phyloP scores from a whole-genome alignment of 2,888 invertebrate species.

The Drosophila quinaria region DNA sequence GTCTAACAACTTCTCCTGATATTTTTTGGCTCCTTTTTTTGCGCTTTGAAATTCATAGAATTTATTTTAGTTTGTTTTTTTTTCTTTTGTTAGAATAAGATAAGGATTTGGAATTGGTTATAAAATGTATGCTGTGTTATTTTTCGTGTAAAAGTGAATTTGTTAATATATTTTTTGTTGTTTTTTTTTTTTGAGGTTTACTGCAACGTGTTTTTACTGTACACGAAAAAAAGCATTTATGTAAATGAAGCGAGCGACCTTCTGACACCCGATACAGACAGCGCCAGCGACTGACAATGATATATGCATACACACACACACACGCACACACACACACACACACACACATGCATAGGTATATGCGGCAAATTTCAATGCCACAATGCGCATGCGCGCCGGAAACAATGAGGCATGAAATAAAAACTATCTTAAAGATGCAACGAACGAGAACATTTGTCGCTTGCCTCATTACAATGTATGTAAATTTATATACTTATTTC shows the following conservation, averaged over 20 bases:
- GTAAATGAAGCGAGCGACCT: conserved; percentile 58
- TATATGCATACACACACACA: conserved; percentile 22
- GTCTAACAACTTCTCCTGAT: neutral
- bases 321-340: neutral
- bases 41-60: neutral
- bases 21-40: neutral
- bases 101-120: neutral
- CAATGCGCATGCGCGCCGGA: conserved; percentile 52
- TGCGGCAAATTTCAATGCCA: conserved; percentile 51
- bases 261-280: conserved; percentile 54
- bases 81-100: neutral
- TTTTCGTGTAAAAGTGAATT: neutral
- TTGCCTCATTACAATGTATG: conserved; percentile 7
- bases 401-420: conserved; percentile 51
- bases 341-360: conserved; percentile 1
- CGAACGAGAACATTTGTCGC: conserved; percentile 33
- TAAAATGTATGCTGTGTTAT: neutral
- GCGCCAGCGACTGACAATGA: conserved; percentile 47
- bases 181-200: neutral
- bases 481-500: conserved; percentile 1
- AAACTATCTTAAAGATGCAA: conserved; percentile 41
- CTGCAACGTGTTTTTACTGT: conserved; percentile 21
- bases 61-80: neutral
- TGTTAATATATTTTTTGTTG: neutral
- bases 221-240: conserved; percentile 29